phyloP scores from a whole-genome alignment of 2,888 invertebrate genomes.

The Chloroclysta siterata region DNA sequence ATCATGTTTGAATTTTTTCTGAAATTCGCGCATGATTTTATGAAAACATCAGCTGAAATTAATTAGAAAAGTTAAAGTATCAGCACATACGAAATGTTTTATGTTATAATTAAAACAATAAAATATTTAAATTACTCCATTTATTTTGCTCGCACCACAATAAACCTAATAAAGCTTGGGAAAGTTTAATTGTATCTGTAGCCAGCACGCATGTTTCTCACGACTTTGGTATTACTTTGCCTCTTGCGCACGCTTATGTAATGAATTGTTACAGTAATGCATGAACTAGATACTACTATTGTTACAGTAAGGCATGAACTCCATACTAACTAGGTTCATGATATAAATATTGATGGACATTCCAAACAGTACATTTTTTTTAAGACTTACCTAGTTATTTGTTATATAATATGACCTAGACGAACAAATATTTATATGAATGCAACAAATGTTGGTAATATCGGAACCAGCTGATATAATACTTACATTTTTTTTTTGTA shows the following conservation, averaged over 20 bases:
- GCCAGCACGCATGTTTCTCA: conserved; percentile 54
- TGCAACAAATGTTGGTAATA: too few species aligned
- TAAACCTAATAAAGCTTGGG: conserved; percentile 43
- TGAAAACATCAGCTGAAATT: neutral
- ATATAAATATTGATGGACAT: neutral
- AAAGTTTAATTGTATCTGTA: conserved; percentile 56
- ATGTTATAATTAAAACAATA: conserved; percentile 21
- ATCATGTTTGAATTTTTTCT: neutral
- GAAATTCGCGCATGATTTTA: neutral
- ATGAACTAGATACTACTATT: conserved; percentile 18
- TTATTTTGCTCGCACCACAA: conserved; percentile 27
- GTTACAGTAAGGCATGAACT: conserved; percentile 31
- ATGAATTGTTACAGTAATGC: conserved; percentile 37
- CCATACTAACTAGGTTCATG: conserved; percentile 9
- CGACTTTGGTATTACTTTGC: conserved; percentile 53
- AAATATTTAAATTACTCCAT: conserved; percentile 16
- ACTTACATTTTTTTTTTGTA: too few species aligned
- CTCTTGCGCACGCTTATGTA: conserved; percentile 48
- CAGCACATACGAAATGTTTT: conserved; percentile 1
- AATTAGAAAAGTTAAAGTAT: conserved; percentile 2
- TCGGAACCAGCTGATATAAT: too few species aligned
- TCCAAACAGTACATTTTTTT: too few species aligned
- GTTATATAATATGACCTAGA: too few species aligned
- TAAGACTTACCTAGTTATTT: too few species aligned
- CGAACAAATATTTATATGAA: too few species aligned